Conservation (phyloP, 2,797 vertebrate genomes). For the Mus spretus region DNA sequence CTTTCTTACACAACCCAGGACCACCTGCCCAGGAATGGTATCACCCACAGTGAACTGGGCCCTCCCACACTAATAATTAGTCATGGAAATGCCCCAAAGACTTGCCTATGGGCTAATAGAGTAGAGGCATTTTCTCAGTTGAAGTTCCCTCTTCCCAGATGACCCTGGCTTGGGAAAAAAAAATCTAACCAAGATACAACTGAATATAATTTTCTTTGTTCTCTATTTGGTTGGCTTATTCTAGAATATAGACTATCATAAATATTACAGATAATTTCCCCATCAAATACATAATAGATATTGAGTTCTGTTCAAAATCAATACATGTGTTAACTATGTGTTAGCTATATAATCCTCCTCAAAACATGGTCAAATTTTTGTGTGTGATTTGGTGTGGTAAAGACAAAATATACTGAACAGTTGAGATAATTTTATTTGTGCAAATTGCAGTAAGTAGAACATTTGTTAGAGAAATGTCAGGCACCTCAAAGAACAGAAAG, state of each 20-base stretch:
- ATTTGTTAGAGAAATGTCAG: slow-evolving; percentile 21
- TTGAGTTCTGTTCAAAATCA: slow-evolving; percentile 4
- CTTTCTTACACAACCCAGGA: background rate
- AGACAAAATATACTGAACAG: background rate
- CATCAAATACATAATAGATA: slow-evolving; percentile 17
- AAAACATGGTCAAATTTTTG: slow-evolving; percentile 18
- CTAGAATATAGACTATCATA: background rate
- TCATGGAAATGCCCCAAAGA: background rate
- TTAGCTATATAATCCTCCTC: background rate
- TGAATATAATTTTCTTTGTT: background rate
- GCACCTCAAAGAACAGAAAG: background rate
- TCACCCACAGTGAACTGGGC: background rate
- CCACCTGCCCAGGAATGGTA: no score
- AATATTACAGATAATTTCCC: slow-evolving; percentile 2
- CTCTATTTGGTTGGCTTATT: background rate
- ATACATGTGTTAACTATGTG: background rate
- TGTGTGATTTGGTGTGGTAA: slow-evolving; percentile 39
- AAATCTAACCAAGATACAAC: background rate
- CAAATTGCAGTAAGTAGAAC: background rate
- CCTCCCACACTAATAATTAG: background rate
- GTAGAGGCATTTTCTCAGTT: background rate
- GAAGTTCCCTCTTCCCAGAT: background rate
- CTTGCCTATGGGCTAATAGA: background rate
- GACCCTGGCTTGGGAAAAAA: background rate
- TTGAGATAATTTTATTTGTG: slow-evolving; percentile 16